Evolutionary conservation across 1,140 invertebrate species (phyloP), one percentile per base, ranked within the genome.

Genomic region (Myzus persicae): DNA sequence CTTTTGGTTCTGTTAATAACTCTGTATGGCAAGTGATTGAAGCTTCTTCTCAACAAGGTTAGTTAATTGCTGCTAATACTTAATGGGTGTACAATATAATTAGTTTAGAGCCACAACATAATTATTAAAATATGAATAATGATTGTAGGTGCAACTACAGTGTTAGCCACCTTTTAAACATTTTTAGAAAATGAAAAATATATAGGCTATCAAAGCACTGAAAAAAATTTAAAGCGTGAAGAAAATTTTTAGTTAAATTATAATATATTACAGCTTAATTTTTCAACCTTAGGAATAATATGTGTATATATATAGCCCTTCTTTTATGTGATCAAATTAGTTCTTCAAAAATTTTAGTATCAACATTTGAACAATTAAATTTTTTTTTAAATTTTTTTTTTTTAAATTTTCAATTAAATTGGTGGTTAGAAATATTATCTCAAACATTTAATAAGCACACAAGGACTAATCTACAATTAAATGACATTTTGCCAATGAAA

Each of bases 21-120:
- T 98, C 98, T 24, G 97, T 98, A 82, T 99, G 98, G 98, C 97
- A 98, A 95, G 96, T 97, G 81, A 97, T 98, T 18, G 98, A 98
- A 95, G 97, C 97, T 76, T 98, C 98, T n/a, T 97, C 97, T 38
- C 97, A 98, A 95, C 97, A 98, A 96, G 97, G 97, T 96, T 94
- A 94, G 85, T 92, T 51, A 20, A 85, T 85, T 54, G 44, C 8
- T 44, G n/a, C 36, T 59, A 4, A 42, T n/a, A n/a, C n/a, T 42
- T 44, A 4, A 59, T 59, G 26, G 7, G 8, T 54, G 20, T 26
- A 54, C 24, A 51, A 51, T 51, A 24, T 24, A 22, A 51, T 51
- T 26, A 0, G 40, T 46, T 84, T 54, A 36, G 84, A 31, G 22
- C 44, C 9, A 44, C 9, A 88, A 22, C 3, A 88, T 51, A 51